phyloP scores from a whole-genome alignment of 2,113 vertebrate species.

The Dinomys branickii region DNA sequence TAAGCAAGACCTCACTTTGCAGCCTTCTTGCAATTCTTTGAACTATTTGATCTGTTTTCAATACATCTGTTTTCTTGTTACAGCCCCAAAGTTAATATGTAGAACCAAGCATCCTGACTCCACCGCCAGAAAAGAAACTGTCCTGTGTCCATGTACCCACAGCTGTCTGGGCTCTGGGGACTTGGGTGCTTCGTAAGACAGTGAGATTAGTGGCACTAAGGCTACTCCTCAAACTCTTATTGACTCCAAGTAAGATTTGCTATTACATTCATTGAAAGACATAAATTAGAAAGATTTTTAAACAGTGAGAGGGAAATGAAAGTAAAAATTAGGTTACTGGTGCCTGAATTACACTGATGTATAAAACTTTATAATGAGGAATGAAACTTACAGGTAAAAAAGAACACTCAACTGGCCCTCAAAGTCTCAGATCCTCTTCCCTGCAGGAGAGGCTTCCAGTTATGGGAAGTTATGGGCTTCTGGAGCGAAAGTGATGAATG shows the following conservation, averaged over 20 bases:
- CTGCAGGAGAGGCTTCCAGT: not conserved
- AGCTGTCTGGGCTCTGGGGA: not conserved
- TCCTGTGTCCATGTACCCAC: too few relatives aligned
- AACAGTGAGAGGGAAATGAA: not conserved
- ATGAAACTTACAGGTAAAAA: not conserved
- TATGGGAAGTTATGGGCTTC: not conserved
- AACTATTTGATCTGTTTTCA: not conserved
- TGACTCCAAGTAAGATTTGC: not conserved
- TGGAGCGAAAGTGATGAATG: not conserved
- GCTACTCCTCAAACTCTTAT: not conserved
- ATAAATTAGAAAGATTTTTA: not conserved
- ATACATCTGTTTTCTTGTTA: slow-evolving; percentile 30
- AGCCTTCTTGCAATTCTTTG: not conserved
- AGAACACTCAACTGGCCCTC: not conserved
- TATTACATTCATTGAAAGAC: not conserved
- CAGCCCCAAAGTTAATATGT: not conserved
- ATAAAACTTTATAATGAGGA: slow-evolving; percentile 1
- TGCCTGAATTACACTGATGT: not conserved
- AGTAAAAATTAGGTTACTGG: not conserved
- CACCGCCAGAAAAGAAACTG: not conserved
- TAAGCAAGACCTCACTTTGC: not conserved
- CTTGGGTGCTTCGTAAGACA: not conserved
- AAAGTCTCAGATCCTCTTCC: not conserved
- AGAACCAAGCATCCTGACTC: not conserved
- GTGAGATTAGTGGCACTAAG: not conserved